Evolutionary conservation across 2,797 vertebrate species (phyloP), one percentile per base, ranked within the genome.

Genomic region (Sebastes hubbsi): DNA sequence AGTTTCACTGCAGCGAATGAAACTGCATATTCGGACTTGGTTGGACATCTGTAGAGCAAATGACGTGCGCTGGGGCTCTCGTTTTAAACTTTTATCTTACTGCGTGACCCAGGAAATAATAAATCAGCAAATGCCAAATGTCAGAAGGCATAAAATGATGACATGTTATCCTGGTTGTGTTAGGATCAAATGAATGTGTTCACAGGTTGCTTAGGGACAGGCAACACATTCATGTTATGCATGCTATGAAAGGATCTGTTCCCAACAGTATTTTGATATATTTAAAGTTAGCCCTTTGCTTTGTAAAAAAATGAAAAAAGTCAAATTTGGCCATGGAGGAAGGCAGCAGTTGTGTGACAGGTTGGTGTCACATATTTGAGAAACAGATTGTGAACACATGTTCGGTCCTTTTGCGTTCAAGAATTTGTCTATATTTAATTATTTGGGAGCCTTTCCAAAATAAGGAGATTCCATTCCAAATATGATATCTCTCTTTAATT

Each of bases 351-450:
- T 76, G 54, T 84, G 77, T 49, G 79, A 86, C 87, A 90, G 78
- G 78, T 80, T 60, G 61, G 59, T 90, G 83, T 86, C 87, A 76
- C 61, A 75, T 82, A 78, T 69, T 82, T 85, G 71, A 87, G 72
- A 78, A 89, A 88, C 89, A 92, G 76, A 90, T 87, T 93, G 89
- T 38, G 81, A 91, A 87, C 92, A 92, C 82, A 88, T 92, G 89
- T 87, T 77, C 80, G 70, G 77, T 67, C 49, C 49, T 75, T 82
- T 62, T 78, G 65, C 18, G 58, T 77, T 83, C 54, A 88, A 83
- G 80, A 75, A 83, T 88, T 77, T 80, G 32, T 77, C 62, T 78
- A 73, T 81, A 78, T 85, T 88, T 71, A 78, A 16, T 76, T 20
- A 76, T 88, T 64, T 12, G 60, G 71, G 64, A 84, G 11, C 16